Evolutionary conservation across 1,140 invertebrate species (phyloP).

Genomic region (Mya arenaria): DNA sequence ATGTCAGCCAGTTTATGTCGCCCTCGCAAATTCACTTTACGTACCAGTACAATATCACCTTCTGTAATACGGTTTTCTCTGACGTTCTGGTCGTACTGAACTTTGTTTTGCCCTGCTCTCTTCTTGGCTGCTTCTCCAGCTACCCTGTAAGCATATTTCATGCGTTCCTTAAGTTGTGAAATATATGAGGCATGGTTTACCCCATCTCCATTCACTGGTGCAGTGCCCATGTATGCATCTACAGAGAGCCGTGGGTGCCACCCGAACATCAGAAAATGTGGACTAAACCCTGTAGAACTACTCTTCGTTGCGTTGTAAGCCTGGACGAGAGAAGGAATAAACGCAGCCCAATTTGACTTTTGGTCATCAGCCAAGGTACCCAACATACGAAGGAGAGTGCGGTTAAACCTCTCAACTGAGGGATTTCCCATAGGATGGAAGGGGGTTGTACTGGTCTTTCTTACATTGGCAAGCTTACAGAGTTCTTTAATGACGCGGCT

Average conservation of each 20-base stretch:
- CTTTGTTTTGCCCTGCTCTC: background rate
- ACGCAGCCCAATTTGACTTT: constrained; percentile 13
- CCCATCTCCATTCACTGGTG: background rate
- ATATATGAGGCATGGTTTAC: background rate
- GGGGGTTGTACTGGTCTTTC: constrained; percentile 7
- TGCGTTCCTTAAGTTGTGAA: background rate
- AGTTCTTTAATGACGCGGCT: constrained; percentile 27
- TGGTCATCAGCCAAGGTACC: constrained; percentile 3
- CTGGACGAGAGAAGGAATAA: background rate
- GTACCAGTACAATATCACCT: constrained; percentile 19
- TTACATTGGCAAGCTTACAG: background rate
- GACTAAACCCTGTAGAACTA: constrained; percentile 4
- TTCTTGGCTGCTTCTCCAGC: background rate
- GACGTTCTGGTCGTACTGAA: constrained; percentile 1
- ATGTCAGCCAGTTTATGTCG: constrained; percentile 30
- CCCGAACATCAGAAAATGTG: constrained; percentile 13
- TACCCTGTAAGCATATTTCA: background rate
- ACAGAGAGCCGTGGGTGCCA: constrained; percentile 8
- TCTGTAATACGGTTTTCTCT: background rate
- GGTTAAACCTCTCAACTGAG: background rate
- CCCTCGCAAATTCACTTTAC: background rate
- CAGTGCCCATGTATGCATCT: constrained; percentile 17
- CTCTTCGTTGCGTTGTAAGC: constrained; percentile 17
- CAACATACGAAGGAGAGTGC: constrained; percentile 13
- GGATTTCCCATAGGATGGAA: constrained; percentile 32